A percentile compares a stretch with the other conserved stretches of the same genome.
Conservation (phyloP, 2,888 invertebrate species). For the Myopa tessellatipennis region DNA sequence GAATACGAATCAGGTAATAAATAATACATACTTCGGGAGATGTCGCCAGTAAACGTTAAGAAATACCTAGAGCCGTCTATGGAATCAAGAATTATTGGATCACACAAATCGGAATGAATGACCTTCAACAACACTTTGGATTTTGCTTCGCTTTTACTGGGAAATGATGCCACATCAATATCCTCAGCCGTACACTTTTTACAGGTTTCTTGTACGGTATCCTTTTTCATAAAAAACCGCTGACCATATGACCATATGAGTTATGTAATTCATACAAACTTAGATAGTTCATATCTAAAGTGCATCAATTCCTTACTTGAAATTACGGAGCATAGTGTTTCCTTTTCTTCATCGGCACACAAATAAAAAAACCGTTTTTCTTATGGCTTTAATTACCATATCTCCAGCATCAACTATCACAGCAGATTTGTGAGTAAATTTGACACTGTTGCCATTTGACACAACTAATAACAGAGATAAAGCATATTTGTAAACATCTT, state of each 20-base stretch:
- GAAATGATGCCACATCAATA: background rate
- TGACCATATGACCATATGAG: background rate
- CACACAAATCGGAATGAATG: conserved; percentile 1
- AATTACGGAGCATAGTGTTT: background rate
- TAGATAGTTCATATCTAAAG: background rate
- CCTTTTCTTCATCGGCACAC: background rate
- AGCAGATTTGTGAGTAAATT: conserved; percentile 1
- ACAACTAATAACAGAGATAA: conserved; percentile 1
- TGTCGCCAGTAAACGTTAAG: background rate
- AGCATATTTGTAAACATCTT: background rate
- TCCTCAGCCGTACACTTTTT: background rate
- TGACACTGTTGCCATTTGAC: background rate
- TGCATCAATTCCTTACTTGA: background rate
- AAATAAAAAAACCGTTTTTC: background rate
- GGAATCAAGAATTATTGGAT: background rate
- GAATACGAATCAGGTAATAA: no score
- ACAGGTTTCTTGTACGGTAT: background rate
- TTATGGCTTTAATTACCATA: background rate
- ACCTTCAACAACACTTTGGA: background rate
- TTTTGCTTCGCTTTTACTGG: background rate
- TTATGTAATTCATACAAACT: background rate
- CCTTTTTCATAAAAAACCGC: background rate
- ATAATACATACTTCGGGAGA: background rate
- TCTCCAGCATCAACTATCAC: conserved; percentile 7
- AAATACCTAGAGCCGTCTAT: background rate